Evolutionary conservation across 2,888 invertebrate species (phyloP).

Genomic region (Rhodophaea formosa): DNA sequence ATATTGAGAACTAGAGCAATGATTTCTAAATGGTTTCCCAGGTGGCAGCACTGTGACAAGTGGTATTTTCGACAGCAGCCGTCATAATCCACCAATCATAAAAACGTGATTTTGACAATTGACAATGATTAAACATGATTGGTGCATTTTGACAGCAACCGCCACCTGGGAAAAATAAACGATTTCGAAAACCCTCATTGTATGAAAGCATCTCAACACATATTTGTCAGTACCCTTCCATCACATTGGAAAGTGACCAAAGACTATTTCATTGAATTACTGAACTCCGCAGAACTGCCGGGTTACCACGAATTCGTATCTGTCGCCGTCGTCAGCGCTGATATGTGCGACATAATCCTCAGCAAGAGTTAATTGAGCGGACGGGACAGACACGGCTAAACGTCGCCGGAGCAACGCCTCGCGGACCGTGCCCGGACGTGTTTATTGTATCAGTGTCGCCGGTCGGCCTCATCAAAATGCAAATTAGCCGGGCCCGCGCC

Average conservation of each 20-base stretch:
- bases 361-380: slow-evolving; percentile 11
- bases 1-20: too few relatives aligned
- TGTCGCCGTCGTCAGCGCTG: slow-evolving; percentile 2
- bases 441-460: slow-evolving; percentile 78
- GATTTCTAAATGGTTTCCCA: too few relatives aligned
- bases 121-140: too few relatives aligned
- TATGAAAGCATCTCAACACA: too few relatives aligned
- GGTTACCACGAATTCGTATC: background rate
- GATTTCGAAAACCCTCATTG: too few relatives aligned
- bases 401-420: slow-evolving; percentile 8
- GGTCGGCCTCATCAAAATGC: slow-evolving; percentile 76
- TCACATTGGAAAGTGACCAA: background rate
- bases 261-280: background rate
- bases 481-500: slow-evolving; percentile 65
- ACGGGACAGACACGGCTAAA: background rate
- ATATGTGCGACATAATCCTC: background rate
- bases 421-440: slow-evolving; percentile 25
- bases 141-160: too few relatives aligned
- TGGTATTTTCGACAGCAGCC: too few relatives aligned
- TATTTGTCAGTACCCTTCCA: too few relatives aligned
- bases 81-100: too few relatives aligned
- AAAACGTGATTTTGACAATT: too few relatives aligned
- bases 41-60: too few relatives aligned
- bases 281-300: background rate
- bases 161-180: too few relatives aligned